Evolutionary conservation across 1,140 invertebrate genomes (phyloP), one percentile per base, ranked within the genome.

Genomic region (Scaptomyza montana): DNA sequence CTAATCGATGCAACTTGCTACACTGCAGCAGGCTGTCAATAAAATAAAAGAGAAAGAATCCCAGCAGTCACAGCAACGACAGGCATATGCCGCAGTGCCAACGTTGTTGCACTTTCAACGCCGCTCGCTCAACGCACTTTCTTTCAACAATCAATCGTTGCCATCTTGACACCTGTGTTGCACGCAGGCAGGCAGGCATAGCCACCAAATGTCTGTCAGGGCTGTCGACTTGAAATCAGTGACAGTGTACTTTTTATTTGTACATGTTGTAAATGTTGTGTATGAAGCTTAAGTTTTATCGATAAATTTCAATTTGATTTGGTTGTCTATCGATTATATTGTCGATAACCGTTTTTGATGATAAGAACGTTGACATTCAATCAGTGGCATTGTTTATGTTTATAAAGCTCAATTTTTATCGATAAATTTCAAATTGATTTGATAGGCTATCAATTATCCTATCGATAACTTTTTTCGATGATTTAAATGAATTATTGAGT

Each of bases 51-150:
- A 63, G 53, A 73, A 54, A 68, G 63, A 66, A 36, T 33, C 10
- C 7, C 28, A 45, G 39, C 5, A 66, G 39, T 33, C 10, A 4
- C 28, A 45, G 39, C 5, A 39, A 39, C 36, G 51, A 39, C 30
- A 45, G 41, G 36, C 25, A 12, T 50, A 25, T 10, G 21, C 39
- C 2, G n/a, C 41, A 30, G 39, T n/a, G 4, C 12, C 33, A 36
- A 4, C 2, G 21, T 1, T 9, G 8, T 8, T 33, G 43, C 56
- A 59, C 43, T 59, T 59, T 46, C 43, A n/a, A n/a, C n/a, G n/a
- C 56, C 53, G 36, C 59, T n/a, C 67, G 30, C 30, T 5, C 5
- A 71, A 78, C 77, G 74, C 74, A 86, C 78, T 78, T 81, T 85
- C 74, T 25, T 25, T 56, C 80, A 86, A 47, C 67, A 55, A 55